A percentile compares a stretch with the other conserved stretches of the same genome.
Evolutionary conservation across 1,140 invertebrate genomes (phyloP).

Genomic region (Drosophila azteca): DNA sequence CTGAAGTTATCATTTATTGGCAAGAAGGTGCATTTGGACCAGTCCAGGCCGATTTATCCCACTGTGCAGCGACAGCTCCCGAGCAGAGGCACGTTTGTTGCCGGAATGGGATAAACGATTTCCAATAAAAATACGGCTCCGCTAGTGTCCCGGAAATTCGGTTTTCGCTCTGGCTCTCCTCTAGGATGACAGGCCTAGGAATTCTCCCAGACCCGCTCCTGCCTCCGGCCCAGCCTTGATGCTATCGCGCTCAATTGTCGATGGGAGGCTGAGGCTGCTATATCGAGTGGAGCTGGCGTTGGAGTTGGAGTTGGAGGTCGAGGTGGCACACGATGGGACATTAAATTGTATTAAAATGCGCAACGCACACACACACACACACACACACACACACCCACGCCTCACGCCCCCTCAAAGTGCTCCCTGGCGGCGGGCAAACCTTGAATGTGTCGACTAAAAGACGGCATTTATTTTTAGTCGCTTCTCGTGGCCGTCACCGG

Average conservation of each 20-base stretch:
- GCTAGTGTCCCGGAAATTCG: conserved; percentile 63
- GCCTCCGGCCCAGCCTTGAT: conserved; percentile 39
- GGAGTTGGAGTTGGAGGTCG: conserved; percentile 25
- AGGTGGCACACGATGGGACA: conserved; percentile 69
- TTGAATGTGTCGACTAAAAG: conserved; percentile 62
- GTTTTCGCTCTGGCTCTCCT: conserved; percentile 45
- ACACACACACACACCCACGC: conserved; percentile 2
- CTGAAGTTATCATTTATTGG: not conserved
- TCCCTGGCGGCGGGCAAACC: conserved; percentile 53
- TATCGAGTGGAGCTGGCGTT: not conserved
- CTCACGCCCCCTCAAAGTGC: conserved; percentile 48
- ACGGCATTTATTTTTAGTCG: conserved; percentile 73
- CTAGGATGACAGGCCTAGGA: conserved; percentile 23
- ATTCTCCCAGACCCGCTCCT: conserved; percentile 35
- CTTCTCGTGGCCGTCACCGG: conserved; percentile 40
- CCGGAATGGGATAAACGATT: conserved; percentile 77
- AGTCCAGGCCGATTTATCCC: not conserved
- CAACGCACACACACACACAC: conserved; percentile 64
- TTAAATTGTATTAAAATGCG: conserved; percentile 82
- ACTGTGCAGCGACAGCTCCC: conserved; percentile 38
- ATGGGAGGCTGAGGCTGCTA: conserved; percentile 13
- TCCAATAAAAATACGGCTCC: conserved; percentile 72
- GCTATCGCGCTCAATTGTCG: conserved; percentile 73
- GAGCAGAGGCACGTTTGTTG: conserved; percentile 55
- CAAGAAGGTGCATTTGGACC: too few relatives aligned